Base-by-base conservation (phyloP, 2,888 invertebrate species). In the Caenorhabditis imperialis region DNA sequence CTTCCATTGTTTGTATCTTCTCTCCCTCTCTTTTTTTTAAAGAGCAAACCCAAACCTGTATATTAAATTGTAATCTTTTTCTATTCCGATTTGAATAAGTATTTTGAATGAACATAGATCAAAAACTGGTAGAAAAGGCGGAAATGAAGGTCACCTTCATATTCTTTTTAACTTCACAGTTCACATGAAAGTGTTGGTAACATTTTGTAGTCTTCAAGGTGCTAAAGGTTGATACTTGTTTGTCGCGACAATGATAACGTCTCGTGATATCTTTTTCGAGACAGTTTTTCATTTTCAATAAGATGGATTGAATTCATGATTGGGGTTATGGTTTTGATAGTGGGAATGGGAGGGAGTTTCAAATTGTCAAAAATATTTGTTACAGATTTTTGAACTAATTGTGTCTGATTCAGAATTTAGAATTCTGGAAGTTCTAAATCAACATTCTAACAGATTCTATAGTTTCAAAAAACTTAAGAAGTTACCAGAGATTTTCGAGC, bases 121-220 rank as follows among this genome's bases (percentile, higher is more conserved):
- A n/a, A n/a, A n/a, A n/a, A n/a, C n/a, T n/a, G n/a, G n/a, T n/a
- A n/a, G n/a, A n/a, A n/a, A n/a, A n/a, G n/a, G n/a, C n/a, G n/a
- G n/a, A 45, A 45, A 50, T 51, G 44, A 44, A 44, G 55, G 55
- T 55, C 44, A 55, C 12, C 50, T 50, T 58, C 40, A 27, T 40
- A 57, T 40, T 40, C 18, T 14, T 3, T 40, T 16, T 5, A 20
- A 40, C 16, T 20, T 2, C 4, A 18, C 40, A n/a, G n/a, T 51
- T 51, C 38, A 51, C 51, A 38, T 38, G 38, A 38, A 54, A n/a
- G n/a, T 62, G 55, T 37, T 27, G 30, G 54, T 47, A 40, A 63
- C 54, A 48, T 63, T 63, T 63, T 63, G 63, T 63, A 63, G 63
- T 33, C 63, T 55, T 30, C 20, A 47, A 25, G 10, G 54, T 37